phyloP scores from a whole-genome alignment of 2,113 vertebrate species.

The Coptodon bakossiorum region DNA sequence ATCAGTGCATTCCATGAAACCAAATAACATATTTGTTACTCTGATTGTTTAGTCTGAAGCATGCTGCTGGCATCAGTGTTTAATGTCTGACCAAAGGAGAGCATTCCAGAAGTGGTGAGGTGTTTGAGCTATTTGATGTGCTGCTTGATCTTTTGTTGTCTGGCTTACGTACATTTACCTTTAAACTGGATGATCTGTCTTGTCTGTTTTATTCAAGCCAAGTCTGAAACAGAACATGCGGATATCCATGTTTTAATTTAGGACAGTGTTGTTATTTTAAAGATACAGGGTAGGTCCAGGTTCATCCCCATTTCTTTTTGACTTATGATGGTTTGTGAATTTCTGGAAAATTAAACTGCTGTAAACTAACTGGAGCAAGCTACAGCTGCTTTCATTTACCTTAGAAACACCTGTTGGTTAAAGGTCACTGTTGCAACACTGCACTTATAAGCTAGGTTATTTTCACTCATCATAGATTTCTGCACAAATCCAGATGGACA shows the following conservation, averaged over 20 bases:
- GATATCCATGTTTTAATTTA: neutral
- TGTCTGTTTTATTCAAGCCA: neutral
- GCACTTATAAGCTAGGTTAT: neutral
- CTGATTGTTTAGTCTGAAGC: conserved; percentile 40
- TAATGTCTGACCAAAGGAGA: neutral
- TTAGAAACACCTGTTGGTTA: neutral
- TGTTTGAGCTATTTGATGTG: neutral
- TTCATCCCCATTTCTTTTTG: neutral
- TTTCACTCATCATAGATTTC: neutral
- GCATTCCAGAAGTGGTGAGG: neutral
- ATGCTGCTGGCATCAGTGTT: neutral
- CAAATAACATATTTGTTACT: conserved; percentile 8
- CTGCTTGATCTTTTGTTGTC: neutral
- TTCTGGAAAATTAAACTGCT: neutral
- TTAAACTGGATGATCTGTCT: neutral
- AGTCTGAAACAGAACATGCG: neutral
- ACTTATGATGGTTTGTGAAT: neutral
- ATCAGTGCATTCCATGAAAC: neutral
- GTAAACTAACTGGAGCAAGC: neutral
- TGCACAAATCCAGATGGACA: neutral
- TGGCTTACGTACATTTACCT: neutral
- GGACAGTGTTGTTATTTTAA: neutral
- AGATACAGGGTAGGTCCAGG: neutral
- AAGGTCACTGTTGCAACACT: neutral
- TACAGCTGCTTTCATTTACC: neutral